A percentile compares a stretch with the other conserved stretches of the same genome.
phyloP scores from a whole-genome alignment of 1,140 invertebrate genomes.

The Nylanderia fulva region DNA sequence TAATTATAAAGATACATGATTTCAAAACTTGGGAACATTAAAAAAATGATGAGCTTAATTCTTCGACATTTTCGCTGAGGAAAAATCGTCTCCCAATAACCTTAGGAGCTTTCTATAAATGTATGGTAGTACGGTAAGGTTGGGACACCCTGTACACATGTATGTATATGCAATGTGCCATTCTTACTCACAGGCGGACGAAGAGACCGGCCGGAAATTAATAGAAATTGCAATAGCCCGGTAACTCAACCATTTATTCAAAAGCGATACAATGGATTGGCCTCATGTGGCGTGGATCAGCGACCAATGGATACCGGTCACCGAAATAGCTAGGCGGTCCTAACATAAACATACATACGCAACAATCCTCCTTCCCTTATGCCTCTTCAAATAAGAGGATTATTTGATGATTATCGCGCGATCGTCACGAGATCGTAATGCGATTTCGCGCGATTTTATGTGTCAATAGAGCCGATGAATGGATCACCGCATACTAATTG shows the following conservation, averaged over 20 bases:
- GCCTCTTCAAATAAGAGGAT: slow-evolving; percentile 21
- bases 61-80: no score
- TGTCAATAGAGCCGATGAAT: not conserved
- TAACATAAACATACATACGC: not conserved
- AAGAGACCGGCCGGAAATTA: slow-evolving; percentile 47
- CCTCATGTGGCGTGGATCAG: not conserved
- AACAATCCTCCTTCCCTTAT: not conserved
- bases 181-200: slow-evolving; percentile 27
- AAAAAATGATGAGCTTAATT: no score
- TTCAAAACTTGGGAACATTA: no score
- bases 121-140: no score
- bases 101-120: no score
- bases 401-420: not conserved
- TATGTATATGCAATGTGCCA: not conserved
- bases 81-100: no score
- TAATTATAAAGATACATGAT: no score
- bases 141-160: no score
- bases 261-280: slow-evolving; percentile 43
- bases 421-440: not conserved
- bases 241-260: slow-evolving; percentile 48
- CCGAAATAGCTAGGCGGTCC: slow-evolving; percentile 1
- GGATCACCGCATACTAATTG: not conserved
- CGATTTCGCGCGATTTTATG: not conserved
- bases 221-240: slow-evolving; percentile 48
- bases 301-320: not conserved